phyloP scores from a whole-genome alignment of 2,797 vertebrate species.

The Propithecus perrieri region DNA sequence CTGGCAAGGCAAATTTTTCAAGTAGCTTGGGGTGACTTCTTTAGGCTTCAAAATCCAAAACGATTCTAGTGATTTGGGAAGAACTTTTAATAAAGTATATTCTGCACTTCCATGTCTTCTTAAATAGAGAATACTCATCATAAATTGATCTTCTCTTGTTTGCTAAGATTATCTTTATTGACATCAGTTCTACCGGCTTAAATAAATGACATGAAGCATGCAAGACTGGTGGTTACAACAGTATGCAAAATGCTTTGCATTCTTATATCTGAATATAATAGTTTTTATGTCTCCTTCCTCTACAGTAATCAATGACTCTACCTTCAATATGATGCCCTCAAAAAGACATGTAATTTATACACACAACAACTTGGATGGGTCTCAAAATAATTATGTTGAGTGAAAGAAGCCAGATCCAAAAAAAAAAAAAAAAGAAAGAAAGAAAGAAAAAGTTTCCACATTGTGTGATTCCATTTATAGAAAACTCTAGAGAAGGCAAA shows the following conservation, averaged over 20 bases:
- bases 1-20: background rate
- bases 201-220: background rate
- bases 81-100: background rate
- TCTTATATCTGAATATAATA: background rate
- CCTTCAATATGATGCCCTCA: background rate
- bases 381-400: constrained; percentile 29
- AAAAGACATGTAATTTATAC: constrained; percentile 17
- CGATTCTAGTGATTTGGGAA: constrained; percentile 29
- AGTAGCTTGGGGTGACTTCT: background rate
- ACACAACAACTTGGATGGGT: background rate
- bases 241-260: constrained; percentile 7
- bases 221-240: background rate
- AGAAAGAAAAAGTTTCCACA: background rate
- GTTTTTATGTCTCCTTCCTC: background rate
- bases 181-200: background rate
- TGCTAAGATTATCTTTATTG: background rate
- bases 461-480: background rate
- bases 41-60: constrained; percentile 36
- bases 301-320: background rate
- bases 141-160: background rate
- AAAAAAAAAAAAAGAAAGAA: background rate
- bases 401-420: background rate
- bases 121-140: background rate
- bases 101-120: background rate
- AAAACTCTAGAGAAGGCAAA: background rate